These are phyloP conservation scores for Halocaridina rubra DNA, from an alignment of 2,888 invertebrate species.

Conservation along the genomic window DNA sequence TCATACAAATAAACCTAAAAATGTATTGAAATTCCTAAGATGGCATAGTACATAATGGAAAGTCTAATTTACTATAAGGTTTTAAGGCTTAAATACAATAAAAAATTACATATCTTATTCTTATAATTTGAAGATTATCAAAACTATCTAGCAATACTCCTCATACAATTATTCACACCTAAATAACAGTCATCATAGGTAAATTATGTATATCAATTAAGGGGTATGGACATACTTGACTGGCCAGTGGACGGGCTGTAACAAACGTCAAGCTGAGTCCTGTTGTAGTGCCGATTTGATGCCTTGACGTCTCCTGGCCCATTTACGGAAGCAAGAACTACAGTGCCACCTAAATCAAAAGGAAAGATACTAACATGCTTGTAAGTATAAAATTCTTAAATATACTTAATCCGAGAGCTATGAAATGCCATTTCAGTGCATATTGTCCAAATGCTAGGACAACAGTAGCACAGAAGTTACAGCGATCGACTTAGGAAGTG, in stretches of 20 bases:
- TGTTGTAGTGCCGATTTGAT: constrained; percentile 37
- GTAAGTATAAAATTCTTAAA: neutral
- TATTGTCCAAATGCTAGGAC: neutral
- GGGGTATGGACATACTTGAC: constrained; percentile 47
- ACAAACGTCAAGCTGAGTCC: constrained; percentile 31
- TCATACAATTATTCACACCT: no score
- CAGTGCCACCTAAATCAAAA: constrained; percentile 31
- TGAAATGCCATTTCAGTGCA: neutral
- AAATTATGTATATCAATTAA: no score
- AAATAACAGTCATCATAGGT: no score
- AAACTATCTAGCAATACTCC: no score
- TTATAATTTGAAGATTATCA: no score
- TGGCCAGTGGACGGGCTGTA: constrained; percentile 50
- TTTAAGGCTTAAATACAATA: no score
- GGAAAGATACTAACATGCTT: neutral
- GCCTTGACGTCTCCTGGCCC: constrained; percentile 55
- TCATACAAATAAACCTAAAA: no score
- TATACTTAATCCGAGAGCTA: neutral
- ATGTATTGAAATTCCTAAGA: no score
- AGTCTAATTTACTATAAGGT: no score
- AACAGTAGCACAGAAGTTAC: neutral
- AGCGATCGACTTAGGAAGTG: neutral
- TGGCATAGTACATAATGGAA: no score
- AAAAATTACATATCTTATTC: no score
- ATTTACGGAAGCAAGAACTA: constrained; percentile 55